Conservation (phyloP, 1,140 invertebrate genomes). For the Asbolus verrucosus region DNA sequence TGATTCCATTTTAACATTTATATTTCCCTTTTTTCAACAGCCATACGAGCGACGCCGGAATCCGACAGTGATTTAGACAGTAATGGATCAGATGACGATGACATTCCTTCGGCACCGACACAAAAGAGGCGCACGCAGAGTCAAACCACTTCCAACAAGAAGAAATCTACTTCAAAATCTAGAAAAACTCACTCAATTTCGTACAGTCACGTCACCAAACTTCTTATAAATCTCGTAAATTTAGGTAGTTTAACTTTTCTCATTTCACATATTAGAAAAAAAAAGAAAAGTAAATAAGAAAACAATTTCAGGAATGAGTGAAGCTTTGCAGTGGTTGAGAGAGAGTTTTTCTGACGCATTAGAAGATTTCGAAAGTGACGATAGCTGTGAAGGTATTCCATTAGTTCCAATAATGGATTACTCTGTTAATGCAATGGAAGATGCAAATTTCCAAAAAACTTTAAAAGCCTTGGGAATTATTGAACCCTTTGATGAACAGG, state of each 20-base stretch:
- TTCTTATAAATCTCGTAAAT: conserved; percentile 29
- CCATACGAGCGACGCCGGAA: not conserved
- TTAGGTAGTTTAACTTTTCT: no score
- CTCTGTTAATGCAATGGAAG: conserved; percentile 71
- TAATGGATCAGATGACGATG: conserved; percentile 26
- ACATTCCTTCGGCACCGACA: not conserved
- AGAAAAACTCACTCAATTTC: not conserved
- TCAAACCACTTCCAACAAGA: not conserved
- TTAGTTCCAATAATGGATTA: conserved; percentile 74
- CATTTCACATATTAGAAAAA: no score
- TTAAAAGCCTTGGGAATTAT: conserved; percentile 71
- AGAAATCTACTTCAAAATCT: conserved; percentile 8
- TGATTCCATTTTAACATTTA: conserved; percentile 1
- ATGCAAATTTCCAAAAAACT: conserved; percentile 69
- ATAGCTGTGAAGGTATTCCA: conserved; percentile 68
- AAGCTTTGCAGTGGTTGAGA: conserved; percentile 71
- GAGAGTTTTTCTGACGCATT: conserved; percentile 72
- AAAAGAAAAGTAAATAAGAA: no score
- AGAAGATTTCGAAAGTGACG: conserved; percentile 71
- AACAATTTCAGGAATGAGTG: conserved; percentile 65
- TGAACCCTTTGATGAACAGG: conserved; percentile 71
- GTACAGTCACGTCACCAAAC: conserved; percentile 5
- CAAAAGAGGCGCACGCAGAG: not conserved
- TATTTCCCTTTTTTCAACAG: conserved; percentile 6
- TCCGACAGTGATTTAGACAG: not conserved